Percentiles rank a stretch among this genome's conserved stretches.
phyloP scores from a whole-genome alignment of 2,888 invertebrate genomes.

The Ornithoptera priamus region DNA sequence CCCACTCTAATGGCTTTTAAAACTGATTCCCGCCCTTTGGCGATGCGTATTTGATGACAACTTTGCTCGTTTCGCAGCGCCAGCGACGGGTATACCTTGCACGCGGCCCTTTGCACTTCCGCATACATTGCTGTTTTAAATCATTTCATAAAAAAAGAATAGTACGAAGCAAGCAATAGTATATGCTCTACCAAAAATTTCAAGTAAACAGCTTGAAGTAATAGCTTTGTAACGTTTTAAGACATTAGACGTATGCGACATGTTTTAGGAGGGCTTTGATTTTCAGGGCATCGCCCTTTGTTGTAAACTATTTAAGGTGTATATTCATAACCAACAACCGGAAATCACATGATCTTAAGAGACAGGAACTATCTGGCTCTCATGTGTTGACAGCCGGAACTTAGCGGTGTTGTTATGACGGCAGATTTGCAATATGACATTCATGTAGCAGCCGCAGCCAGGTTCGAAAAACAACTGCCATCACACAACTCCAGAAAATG shows the following conservation, averaged over 20 bases:
- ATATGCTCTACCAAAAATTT: constrained; percentile 29
- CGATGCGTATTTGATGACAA: constrained; percentile 80
- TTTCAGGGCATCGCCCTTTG: too few species aligned
- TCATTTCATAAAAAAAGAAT: constrained; percentile 2
- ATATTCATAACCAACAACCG: background rate
- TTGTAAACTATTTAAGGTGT: too few species aligned
- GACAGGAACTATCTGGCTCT: too few species aligned
- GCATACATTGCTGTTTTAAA: constrained; percentile 33
- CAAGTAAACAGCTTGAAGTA: constrained; percentile 25
- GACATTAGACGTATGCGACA: constrained; percentile 44
- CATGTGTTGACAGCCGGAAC: too few species aligned
- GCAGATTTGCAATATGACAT: too few species aligned
- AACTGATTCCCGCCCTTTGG: constrained; percentile 76
- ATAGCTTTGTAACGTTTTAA: constrained; percentile 33
- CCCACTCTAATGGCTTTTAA: constrained; percentile 78
- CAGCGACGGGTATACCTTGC: constrained; percentile 41
- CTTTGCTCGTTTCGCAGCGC: constrained; percentile 59
- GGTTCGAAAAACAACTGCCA: too few species aligned
- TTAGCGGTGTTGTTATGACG: too few species aligned
- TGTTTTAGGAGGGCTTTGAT: constrained; percentile 32
- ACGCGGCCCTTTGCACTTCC: constrained; percentile 40
- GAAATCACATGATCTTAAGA: too few species aligned
- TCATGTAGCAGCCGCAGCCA: too few species aligned
- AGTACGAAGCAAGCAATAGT: constrained; percentile 35
- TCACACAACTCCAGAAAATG: too few species aligned